Conservation (phyloP, 2,113 vertebrate genomes). For the Hypocryptadius cinnamomeus region DNA sequence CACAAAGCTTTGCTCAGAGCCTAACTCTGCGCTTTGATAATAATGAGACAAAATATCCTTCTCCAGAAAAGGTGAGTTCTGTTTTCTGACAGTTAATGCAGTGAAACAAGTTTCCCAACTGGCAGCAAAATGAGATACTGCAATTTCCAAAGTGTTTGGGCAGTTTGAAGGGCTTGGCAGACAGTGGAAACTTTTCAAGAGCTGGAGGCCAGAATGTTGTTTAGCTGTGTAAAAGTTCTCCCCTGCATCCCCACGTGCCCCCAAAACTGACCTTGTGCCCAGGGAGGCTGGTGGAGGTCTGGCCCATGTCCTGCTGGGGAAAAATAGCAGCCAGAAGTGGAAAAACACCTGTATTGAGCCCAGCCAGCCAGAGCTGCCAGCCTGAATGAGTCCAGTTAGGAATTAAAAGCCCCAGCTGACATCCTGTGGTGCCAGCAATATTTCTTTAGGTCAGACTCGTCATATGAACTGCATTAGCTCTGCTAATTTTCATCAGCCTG, state of each 20-base stretch:
- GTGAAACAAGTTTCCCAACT: background rate
- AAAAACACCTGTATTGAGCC: conserved; percentile 1
- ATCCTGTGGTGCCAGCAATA: background rate
- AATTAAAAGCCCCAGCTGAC: background rate
- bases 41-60: background rate
- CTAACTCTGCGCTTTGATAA: background rate
- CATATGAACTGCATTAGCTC: background rate
- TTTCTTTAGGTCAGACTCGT: background rate
- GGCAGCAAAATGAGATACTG: background rate
- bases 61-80: background rate
- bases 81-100: background rate
- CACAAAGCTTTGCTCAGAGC: background rate
- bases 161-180: background rate
- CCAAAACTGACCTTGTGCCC: background rate
- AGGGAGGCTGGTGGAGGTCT: background rate
- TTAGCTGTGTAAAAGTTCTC: background rate
- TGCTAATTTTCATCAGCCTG: background rate
- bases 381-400: background rate
- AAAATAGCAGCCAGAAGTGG: background rate
- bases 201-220: background rate
- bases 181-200: background rate
- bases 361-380: background rate
- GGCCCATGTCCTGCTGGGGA: background rate
- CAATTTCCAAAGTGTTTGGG: background rate
- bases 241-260: background rate